Base-by-base conservation (phyloP, 2,113 vertebrate genomes). In the Plecturocebus donacophilus region DNA sequence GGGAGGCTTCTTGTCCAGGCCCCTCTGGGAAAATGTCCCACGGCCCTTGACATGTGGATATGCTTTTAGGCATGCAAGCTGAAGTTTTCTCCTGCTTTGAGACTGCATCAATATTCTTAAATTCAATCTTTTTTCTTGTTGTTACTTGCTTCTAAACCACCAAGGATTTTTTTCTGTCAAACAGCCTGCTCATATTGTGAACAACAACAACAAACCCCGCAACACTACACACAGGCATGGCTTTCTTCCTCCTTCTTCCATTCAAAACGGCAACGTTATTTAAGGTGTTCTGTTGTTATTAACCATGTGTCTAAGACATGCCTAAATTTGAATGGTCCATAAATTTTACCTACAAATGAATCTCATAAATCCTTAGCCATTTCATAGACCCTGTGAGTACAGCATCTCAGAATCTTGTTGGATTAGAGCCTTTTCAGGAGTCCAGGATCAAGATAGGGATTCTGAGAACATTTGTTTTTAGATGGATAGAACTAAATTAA, bases 21-120 rank as follows among this genome's bases (percentile, higher is more conserved):
- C 42, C 91, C 71, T 87, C 76, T 93, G 97, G 95, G 91, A 96
- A 75, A 96, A 93, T 68, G 86, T 90, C 93, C 93, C 84, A 79
- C 56, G 14, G 82, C 58, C 91, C 83, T 86, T 87, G 91, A 92
- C 93, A 47, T 83, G 86, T 66, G 76, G 82, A 73, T 61, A 9
- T 71, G 84, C 20, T 77, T 90, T 54, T 17, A n/a, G 23, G 81
- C 79, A 35, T 52, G 75, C 87, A 47, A 21, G 32, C 82, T 90
- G 4, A 90, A 71, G 30, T 19, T 92, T 93, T 47, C 58, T 61
- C 58, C 89, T 80, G 66, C 35, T 70, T 82, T 68, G 30, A 45
- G 68, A 80, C 54, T 32, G 58, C 47, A 16, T 45, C 42, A 1
- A 0, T 38, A 8, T 61, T 91, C 91, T 96, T 85, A 35, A 1